phyloP scores from a whole-genome alignment of 1,140 invertebrate genomes.

The Euwallacea similis region DNA sequence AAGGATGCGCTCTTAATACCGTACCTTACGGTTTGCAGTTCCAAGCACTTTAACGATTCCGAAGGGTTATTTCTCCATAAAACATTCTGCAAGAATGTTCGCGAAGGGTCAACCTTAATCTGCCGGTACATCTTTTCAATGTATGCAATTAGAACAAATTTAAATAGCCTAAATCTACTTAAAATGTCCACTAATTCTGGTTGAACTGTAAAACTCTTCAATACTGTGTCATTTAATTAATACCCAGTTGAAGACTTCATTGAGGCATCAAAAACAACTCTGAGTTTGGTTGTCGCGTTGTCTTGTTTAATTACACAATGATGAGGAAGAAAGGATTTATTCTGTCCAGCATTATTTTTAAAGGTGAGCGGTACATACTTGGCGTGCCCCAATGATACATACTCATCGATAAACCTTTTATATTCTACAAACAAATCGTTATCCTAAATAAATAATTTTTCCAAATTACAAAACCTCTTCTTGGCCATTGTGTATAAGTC shows the following conservation, averaged over 20 bases:
- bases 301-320: conserved; percentile 45
- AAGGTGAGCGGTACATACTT: conserved; percentile 30
- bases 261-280: conserved; percentile 53
- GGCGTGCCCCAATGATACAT: conserved; percentile 44
- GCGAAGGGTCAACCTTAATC: conserved; percentile 43
- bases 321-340: conserved; percentile 53
- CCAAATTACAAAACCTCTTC: conserved; percentile 26
- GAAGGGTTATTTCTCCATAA: conserved; percentile 47
- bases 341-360: conserved; percentile 10
- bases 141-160: conserved; percentile 44
- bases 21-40: conserved; percentile 51
- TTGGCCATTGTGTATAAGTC: conserved; percentile 12
- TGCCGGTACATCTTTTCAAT: conserved; percentile 54
- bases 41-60: conserved; percentile 43
- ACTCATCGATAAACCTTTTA: conserved; percentile 46
- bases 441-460: conserved; percentile 26
- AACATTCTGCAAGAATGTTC: conserved; percentile 50
- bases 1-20: conserved; percentile 49
- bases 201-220: conserved; percentile 50
- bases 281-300: conserved; percentile 44
- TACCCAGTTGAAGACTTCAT: conserved; percentile 43
- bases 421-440: conserved; percentile 22
- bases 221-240: conserved; percentile 47
- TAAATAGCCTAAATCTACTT: conserved; percentile 47
- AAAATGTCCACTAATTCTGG: conserved; percentile 52